These are phyloP conservation scores for Drosophila navojoa DNA, from an alignment of 1,140 invertebrate genomes.

Conservation along the genomic window DNA sequence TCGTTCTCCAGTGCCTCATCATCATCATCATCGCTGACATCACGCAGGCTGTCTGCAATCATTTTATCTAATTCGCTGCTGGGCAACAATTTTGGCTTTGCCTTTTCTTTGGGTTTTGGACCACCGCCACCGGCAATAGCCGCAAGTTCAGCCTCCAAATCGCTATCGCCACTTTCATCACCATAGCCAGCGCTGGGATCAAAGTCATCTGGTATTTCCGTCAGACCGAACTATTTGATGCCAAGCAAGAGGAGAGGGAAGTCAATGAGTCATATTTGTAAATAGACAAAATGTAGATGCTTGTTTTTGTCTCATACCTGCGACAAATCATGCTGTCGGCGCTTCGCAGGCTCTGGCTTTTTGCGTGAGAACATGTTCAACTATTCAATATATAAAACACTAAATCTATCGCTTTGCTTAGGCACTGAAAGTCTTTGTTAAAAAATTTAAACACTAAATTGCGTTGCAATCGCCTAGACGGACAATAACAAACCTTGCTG, in stretches of 20 bases:
- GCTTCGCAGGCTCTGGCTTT: conserved; percentile 84
- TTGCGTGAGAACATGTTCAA: conserved; percentile 85
- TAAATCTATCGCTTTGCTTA: not conserved
- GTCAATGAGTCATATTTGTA: conserved; percentile 65
- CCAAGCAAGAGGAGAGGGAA: conserved; percentile 27
- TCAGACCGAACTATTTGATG: conserved; percentile 88
- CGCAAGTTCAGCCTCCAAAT: conserved; percentile 93
- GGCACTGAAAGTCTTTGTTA: conserved; percentile 11
- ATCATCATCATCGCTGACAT: conserved; percentile 90
- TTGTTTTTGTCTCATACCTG: conserved; percentile 60
- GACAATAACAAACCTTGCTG: conserved; percentile 34
- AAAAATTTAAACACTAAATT: conserved; percentile 38
- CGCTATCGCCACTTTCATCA: conserved; percentile 89
- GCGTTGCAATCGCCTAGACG: conserved; percentile 38
- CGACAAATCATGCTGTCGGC: conserved; percentile 81
- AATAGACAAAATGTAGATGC: conserved; percentile 44
- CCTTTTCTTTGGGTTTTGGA: conserved; percentile 82
- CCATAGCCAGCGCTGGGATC: conserved; percentile 85
- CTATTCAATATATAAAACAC: conserved; percentile 3
- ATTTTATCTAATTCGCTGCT: conserved; percentile 88
- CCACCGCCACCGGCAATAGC: conserved; percentile 88
- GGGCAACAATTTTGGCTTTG: conserved; percentile 84
- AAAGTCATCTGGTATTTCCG: conserved; percentile 88
- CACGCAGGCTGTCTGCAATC: conserved; percentile 90
- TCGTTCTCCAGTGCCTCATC: conserved; percentile 90